Evolutionary conservation across 2,113 vertebrate species (phyloP), one percentile per base, ranked within the genome.

Genomic region (Mixornis gularis): DNA sequence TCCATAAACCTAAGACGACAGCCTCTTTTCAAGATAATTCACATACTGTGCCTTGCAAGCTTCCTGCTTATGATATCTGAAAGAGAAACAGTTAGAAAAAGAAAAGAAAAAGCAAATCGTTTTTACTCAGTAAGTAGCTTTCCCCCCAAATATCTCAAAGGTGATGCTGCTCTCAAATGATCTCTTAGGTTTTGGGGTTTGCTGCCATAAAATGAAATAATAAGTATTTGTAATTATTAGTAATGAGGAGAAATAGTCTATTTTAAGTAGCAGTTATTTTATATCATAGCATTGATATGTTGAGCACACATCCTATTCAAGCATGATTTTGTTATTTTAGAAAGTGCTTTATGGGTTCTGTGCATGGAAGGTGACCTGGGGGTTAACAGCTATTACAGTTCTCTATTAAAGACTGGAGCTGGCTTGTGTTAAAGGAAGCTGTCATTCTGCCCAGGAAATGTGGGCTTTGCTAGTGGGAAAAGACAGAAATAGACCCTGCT

Each of bases 21-120:
- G 56, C 36, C 65, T 86, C 69, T 90, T 90, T 94, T 95, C 92
- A 90, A 94, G 93, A 73, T 92, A 95, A 95, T 92, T 94, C 93
- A 84, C 73, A 58, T 48, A 43, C 80, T 87, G 69, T 90, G 85
- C 55, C 73, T 93, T 52, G 41, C 53, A 72, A 58, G 49, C 62
- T 88, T 90, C 65, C 88, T 93, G 82, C 53, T 6, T 88, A 8
- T 46, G 38, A 63, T 49, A 88, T 63, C 85, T 86, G 70, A 94
- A 90, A 80, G n/a, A 22, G 72, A 83, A 94, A 53, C 7, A 7
- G 53, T 78, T 66, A 56, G 29, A 29, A 83, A 85, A 44, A 53
- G 18, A 40, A 69, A 65, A 81, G 34, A 49, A 82, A 76, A 79
- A 77, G 9, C 10, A 85, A 82, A 38, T 66, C 2, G 48, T 18